Conservation (phyloP, 2,113 vertebrate genomes). For the Bubo blakistoni region DNA sequence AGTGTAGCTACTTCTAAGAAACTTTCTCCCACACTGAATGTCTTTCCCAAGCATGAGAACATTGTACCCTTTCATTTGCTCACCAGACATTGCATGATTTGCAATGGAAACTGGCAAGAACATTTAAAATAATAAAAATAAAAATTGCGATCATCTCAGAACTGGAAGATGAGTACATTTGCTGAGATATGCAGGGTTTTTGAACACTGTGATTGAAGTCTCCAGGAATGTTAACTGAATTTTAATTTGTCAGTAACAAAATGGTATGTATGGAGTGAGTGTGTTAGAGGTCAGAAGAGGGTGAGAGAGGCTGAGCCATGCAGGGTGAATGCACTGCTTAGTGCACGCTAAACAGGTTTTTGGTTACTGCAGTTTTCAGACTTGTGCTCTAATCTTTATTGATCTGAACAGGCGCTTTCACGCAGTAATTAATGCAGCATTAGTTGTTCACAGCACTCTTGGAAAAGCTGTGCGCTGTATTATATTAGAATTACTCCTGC, state of each 20-base stretch:
- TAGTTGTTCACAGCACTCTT: not conserved
- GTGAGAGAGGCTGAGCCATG: not conserved
- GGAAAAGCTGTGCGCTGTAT: not conserved
- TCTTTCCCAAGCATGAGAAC: constrained; percentile 62
- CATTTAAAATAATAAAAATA: constrained; percentile 65
- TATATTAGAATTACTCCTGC: not conserved
- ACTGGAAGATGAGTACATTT: constrained; percentile 33
- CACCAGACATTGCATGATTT: constrained; percentile 67
- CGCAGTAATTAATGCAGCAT: not conserved
- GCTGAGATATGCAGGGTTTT: constrained; percentile 11
- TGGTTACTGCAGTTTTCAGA: not conserved
- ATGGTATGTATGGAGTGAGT: not conserved
- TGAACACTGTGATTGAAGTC: constrained; percentile 16
- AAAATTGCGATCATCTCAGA: constrained; percentile 52
- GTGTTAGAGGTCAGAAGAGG: constrained; percentile 6
- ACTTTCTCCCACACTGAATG: constrained; percentile 54
- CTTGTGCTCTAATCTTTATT: not conserved
- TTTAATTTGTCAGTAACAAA: constrained; percentile 21
- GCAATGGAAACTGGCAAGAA: constrained; percentile 66
- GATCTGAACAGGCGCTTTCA: not conserved
- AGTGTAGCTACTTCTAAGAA: constrained; percentile 42
- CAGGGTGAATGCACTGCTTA: not conserved
- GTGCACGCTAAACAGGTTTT: not conserved
- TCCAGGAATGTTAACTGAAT: constrained; percentile 42
- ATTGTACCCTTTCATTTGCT: constrained; percentile 71